Evolutionary conservation across 35 echinoderm and acorn worm genomes (phyloP).

Genomic region (Stichopus chloronotus): DNA sequence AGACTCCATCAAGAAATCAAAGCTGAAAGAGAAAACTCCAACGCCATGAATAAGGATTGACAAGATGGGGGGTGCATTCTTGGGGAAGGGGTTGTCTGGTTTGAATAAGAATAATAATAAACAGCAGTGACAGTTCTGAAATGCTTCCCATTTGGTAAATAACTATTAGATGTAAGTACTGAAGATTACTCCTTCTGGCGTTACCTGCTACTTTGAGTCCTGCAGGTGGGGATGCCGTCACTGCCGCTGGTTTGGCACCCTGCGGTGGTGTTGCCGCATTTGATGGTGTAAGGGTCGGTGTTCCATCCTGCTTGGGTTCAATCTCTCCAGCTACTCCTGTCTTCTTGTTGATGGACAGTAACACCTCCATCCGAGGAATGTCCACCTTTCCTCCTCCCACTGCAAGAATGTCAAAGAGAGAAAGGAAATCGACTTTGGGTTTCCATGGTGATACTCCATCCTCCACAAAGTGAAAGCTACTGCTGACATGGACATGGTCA

Average conservation of each 20-base stretch:
- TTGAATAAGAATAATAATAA: no score
- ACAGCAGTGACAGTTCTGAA: no score
- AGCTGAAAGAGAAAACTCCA: no score
- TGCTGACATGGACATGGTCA: no score
- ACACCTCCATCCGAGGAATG: conserved; percentile 38
- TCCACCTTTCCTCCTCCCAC: conserved; percentile 12
- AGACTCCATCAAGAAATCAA: no score
- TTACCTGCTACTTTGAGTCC: conserved; percentile 23
- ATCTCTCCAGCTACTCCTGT: not conserved
- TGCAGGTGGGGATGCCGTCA: not conserved
- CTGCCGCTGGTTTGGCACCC: not conserved
- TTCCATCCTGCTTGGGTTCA: not conserved
- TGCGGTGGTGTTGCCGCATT: conserved; percentile 17
- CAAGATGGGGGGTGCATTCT: no score
- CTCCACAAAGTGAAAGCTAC: no score
- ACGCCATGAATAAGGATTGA: no score
- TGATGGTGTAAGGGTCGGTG: conserved; percentile 21
- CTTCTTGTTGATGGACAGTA: conserved; percentile 31
- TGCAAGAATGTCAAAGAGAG: not conserved
- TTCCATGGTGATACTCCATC: no score
- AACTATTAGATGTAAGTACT: no score
- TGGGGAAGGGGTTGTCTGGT: no score
- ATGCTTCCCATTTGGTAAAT: no score
- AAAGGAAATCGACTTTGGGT: not conserved
- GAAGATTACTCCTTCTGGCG: not conserved